Conservation (phyloP, 2,797 vertebrate genomes). For the Discoglossus pictus region DNA sequence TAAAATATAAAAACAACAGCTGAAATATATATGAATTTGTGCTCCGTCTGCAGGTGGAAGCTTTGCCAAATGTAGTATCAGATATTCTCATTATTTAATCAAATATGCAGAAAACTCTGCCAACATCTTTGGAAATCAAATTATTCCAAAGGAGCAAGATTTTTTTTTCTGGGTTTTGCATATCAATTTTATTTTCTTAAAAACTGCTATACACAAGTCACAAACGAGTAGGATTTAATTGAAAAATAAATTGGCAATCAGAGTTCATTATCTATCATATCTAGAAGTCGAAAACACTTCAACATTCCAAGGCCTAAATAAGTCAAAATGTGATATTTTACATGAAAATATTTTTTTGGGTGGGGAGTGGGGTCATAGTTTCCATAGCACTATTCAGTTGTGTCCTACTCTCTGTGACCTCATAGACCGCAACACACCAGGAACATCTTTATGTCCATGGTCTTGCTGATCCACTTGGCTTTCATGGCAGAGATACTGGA, state of each 20-base stretch:
- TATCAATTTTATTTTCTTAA: constrained; percentile 52
- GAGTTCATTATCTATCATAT: constrained; percentile 49
- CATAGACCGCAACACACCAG: too few species aligned
- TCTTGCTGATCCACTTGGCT: too few species aligned
- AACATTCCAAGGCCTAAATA: constrained; percentile 41
- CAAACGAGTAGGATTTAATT: constrained; percentile 51
- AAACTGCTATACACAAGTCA: constrained; percentile 46
- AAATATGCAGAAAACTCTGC: constrained; percentile 50
- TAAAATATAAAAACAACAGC: constrained; percentile 40
- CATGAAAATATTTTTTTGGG: too few species aligned
- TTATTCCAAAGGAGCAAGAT: constrained; percentile 48
- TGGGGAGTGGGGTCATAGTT: too few species aligned
- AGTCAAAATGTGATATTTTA: too few species aligned
- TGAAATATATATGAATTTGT: constrained; percentile 40
- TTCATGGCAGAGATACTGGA: too few species aligned
- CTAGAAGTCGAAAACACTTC: constrained; percentile 43
- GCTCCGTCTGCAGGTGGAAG: constrained; percentile 41
- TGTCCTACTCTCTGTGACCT: too few species aligned
- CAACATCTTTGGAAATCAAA: constrained; percentile 50
- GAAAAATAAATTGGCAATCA: constrained; percentile 54
- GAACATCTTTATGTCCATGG: too few species aligned
- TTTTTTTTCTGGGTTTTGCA: constrained; percentile 43
- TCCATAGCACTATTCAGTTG: too few species aligned
- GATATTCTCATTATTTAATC: constrained; percentile 51
- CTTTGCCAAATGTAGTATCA: constrained; percentile 47